Percentiles rank a stretch among this genome's conserved stretches.
phyloP scores from a whole-genome alignment of 1,140 invertebrate species.

The Nymphalis io region DNA sequence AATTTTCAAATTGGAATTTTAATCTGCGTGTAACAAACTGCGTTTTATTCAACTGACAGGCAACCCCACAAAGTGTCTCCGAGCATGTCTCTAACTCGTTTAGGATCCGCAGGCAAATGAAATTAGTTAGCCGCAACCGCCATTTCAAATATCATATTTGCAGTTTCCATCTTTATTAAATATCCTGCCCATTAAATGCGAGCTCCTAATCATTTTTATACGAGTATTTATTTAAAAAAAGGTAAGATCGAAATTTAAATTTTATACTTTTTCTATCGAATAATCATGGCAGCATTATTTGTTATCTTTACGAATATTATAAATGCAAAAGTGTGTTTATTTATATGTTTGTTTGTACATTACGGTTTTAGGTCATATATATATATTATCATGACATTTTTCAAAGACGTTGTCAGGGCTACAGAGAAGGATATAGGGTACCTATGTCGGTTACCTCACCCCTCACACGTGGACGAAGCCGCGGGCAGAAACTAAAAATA shows the following conservation, averaged over 20 bases:
- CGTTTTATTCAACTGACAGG: conserved; percentile 33
- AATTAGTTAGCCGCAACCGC: conserved; percentile 69
- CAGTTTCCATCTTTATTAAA: conserved; percentile 65
- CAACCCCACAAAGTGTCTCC: conserved; percentile 35
- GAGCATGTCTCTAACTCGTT: conserved; percentile 62
- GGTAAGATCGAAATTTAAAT: conserved; percentile 20
- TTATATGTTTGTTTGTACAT: too few species aligned
- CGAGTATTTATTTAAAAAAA: background rate
- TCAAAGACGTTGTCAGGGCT: too few species aligned
- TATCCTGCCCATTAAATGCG: conserved; percentile 46
- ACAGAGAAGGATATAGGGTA: too few species aligned
- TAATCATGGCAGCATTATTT: too few species aligned
- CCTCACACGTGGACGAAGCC: too few species aligned
- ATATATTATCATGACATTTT: too few species aligned
- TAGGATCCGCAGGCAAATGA: conserved; percentile 70
- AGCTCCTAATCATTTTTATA: conserved; percentile 1
- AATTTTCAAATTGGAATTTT: conserved; percentile 21
- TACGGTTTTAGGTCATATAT: too few species aligned
- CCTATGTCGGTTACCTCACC: too few species aligned
- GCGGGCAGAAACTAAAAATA: too few species aligned
- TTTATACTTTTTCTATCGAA: too few species aligned
- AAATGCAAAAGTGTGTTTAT: too few species aligned
- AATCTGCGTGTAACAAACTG: conserved; percentile 36
- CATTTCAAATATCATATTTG: conserved; percentile 77
- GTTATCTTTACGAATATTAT: too few species aligned